Percentiles rank a stretch among this genome's conserved stretches.
phyloP scores from a whole-genome alignment of 1,140 invertebrate species.

The Magallana ariakensis region DNA sequence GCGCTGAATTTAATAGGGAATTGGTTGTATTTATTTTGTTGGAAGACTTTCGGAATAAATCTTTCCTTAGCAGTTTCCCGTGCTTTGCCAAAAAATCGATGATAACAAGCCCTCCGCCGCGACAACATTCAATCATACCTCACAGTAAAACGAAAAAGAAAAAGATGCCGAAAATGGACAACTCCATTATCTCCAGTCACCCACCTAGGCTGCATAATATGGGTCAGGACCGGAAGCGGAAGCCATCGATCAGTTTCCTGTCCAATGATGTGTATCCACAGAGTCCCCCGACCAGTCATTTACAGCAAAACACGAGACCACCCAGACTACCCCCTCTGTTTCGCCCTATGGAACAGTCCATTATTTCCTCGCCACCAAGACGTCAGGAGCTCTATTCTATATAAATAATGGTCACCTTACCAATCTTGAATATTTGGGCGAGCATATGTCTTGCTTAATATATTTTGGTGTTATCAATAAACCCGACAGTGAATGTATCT shows the following conservation, averaged over 20 bases:
- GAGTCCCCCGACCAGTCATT: background rate
- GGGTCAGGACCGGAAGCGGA: background rate
- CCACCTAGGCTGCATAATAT: background rate
- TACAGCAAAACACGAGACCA: background rate
- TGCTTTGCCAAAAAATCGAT: background rate
- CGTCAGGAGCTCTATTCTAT: background rate
- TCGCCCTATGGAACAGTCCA: background rate
- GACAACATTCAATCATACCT: background rate
- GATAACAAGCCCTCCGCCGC: background rate
- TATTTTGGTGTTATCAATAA: no score
- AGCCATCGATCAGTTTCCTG: background rate
- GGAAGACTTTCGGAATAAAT: background rate
- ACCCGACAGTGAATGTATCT: no score
- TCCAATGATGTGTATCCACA: background rate
- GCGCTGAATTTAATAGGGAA: background rate
- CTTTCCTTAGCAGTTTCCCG: background rate
- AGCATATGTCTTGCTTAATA: no score
- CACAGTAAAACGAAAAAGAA: background rate
- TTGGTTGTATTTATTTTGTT: background rate
- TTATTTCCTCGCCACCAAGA: background rate
- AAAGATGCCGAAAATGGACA: background rate
- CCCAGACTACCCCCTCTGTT: background rate
- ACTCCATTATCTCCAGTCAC: slow-evolving; percentile 5
- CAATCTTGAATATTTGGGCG: no score
- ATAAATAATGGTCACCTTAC: no score